Base-by-base conservation (phyloP, 2,888 invertebrate genomes). In the Mamestra brassicae region DNA sequence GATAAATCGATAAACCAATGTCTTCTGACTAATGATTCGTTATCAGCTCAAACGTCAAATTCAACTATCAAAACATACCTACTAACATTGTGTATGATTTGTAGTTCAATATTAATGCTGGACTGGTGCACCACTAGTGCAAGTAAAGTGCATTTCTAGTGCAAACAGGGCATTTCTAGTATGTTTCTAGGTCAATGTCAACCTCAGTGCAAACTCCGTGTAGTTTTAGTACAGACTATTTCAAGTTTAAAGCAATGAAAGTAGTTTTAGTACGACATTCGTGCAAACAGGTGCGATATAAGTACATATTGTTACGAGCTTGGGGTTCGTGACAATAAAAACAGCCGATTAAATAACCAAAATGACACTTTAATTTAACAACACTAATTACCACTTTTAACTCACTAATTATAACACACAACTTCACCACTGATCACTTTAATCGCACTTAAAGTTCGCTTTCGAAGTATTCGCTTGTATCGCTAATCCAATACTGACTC, bases 161-260 rank as follows among this genome's bases (percentile, higher is more conserved):
- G 36, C 58, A 81, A 60, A n/a, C 55, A 66, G 68, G 71, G 47
- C 71, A 38, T 80, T 64, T 34, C 36, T 54, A 67, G 55, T 65
- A 57, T 71, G 67, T 76, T 70, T 69, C 57, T 71, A 76, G 77
- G 58, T 80, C 77, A 80, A 34, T 80, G 82, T 34, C 70, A 81
- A 70, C 38, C 38, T 8, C 57, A 76, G 77, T 64, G 62, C 58
- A 67, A 57, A 67, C 50, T 66, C 58, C 26, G 71, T 81, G 17
- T 34, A 71, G 54, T 61, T 76, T 81, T 52, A 67, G 63, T 81
- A 74, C 67, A 74, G 36, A 67, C 76, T 8, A 8, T 26, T 63
- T 70, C 58, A 67, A 60, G 66, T 63, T 76, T n/a, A 71, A 45
- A 64, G 55, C 63, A 57, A 64, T 42, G 58, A 67, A 67, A 76